Base-by-base conservation (phyloP, 64 coral and sea anemone genomes). In the Actinia tenebrosa region DNA sequence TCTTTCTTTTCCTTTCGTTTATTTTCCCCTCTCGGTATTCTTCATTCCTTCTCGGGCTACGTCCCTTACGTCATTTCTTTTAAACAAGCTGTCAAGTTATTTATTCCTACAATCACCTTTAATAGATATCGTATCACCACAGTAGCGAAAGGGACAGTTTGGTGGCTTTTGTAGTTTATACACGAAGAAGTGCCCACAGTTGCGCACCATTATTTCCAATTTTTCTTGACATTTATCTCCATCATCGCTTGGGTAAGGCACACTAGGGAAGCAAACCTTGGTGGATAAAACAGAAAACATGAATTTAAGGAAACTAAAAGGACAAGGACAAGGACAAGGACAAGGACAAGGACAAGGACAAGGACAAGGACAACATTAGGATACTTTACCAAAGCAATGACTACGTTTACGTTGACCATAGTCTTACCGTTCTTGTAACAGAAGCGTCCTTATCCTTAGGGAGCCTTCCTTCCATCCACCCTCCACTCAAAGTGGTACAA, bases 131-230 rank as follows among this genome's bases (percentile, higher is more conserved):
- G 0, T 50, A 20, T 17, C 79, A 5, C 79, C 45, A 22, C 79
- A 81, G 18, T 81, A 81, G 22, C 79, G 79, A 10, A 19, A 7
- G 44, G 16, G 42, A 22, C 79, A 81, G 3, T 16, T 47, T 52
- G 79, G 44, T 16, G 79, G 7, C 4, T 10, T 23, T 22, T 25
- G 16, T 3, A 81, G 45, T 81, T 81, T 10, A 13, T 52, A 81
- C 44, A 81, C 79, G 16, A 81, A 81, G 79, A 81, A 81, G 22
- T 81, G 79, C 14, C 79, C 79, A 81, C 79, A 81, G 22, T 81
- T 81, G 1, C 43, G 43, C 3, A 81, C 79, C 42, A 16, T 45
- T 15, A 81, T 53, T 13, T 25, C 16, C 7, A 10, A 45, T 66
- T 10, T 19, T 23, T 66, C 22, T n/a, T 66, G 0, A 42, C 44